These are phyloP conservation scores for Drosophila kanapiae DNA, from an alignment of 1,140 invertebrate genomes.

Conservation along the genomic window DNA sequence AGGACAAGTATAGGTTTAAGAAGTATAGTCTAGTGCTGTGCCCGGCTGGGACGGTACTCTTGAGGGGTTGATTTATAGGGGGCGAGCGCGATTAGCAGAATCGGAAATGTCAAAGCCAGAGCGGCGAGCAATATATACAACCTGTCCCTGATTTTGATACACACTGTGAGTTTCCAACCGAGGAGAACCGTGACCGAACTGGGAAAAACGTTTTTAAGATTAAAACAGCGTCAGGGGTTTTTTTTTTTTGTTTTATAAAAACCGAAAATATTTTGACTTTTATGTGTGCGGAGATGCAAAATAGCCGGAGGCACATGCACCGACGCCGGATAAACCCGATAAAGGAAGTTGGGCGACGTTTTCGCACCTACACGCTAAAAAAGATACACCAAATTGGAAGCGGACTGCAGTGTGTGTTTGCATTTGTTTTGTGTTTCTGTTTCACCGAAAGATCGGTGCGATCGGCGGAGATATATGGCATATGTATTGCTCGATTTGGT, in stretches of 20 bases:
- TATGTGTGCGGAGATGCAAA: constrained; percentile 54
- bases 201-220: constrained; percentile 54
- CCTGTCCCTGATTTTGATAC: constrained; percentile 62
- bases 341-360: constrained; percentile 60
- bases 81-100: constrained; percentile 52
- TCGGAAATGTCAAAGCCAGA: constrained; percentile 56
- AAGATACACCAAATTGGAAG: constrained; percentile 45
- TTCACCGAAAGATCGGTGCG: constrained; percentile 30
- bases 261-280: constrained; percentile 59
- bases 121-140: constrained; percentile 48
- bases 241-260: constrained; percentile 2
- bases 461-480: constrained; percentile 29
- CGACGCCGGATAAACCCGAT: constrained; percentile 21
- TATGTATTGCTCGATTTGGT: constrained; percentile 38
- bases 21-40: constrained; percentile 29
- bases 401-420: constrained; percentile 55
- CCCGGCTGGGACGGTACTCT: constrained; percentile 22
- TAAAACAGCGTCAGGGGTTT: constrained; percentile 26
- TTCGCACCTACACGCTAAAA: constrained; percentile 68
- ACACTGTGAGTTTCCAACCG: constrained; percentile 25
- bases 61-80: constrained; percentile 49
- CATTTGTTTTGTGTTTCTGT: constrained; percentile 57
- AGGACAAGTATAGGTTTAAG: constrained; percentile 14
- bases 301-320: constrained; percentile 23
- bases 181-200: constrained; percentile 41